phyloP scores from a whole-genome alignment of 2,113 vertebrate genomes.

The Aythya baeri region DNA sequence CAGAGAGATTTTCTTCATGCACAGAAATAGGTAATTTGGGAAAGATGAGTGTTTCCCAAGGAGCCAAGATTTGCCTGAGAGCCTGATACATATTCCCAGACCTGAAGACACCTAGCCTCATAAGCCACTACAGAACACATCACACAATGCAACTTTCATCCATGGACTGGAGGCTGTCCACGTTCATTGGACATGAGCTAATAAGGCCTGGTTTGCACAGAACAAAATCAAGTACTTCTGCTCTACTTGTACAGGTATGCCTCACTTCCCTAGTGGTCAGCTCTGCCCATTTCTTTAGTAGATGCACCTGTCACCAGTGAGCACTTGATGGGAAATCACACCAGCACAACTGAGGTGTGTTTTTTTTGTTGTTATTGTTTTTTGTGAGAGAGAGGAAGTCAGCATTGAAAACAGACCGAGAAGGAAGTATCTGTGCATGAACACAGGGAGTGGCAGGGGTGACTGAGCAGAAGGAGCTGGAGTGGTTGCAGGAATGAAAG shows the following conservation, averaged over 20 bases:
- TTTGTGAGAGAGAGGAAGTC: neutral
- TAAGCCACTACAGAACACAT: neutral
- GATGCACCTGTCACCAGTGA: neutral
- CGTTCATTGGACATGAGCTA: neutral
- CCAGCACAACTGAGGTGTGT: neutral
- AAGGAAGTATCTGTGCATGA: neutral
- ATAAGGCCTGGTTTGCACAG: neutral
- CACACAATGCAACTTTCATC: conserved; percentile 35
- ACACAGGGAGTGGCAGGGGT: neutral
- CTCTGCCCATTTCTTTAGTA: neutral
- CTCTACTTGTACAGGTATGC: neutral
- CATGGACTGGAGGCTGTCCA: conserved; percentile 28
- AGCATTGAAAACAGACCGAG: neutral
- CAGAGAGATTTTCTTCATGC: neutral
- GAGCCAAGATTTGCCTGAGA: neutral
- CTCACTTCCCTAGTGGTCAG: neutral
- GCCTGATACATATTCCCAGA: neutral
- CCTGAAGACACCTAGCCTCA: neutral
- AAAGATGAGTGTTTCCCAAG: neutral
- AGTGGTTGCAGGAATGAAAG: neutral
- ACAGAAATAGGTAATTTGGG: neutral
- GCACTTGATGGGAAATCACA: neutral
- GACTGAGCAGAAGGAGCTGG: neutral
- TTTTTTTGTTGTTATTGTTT: no score
- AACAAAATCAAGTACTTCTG: neutral